Evolutionary conservation across 2,888 invertebrate species (phyloP).

Genomic region (Apotomis capreana): DNA sequence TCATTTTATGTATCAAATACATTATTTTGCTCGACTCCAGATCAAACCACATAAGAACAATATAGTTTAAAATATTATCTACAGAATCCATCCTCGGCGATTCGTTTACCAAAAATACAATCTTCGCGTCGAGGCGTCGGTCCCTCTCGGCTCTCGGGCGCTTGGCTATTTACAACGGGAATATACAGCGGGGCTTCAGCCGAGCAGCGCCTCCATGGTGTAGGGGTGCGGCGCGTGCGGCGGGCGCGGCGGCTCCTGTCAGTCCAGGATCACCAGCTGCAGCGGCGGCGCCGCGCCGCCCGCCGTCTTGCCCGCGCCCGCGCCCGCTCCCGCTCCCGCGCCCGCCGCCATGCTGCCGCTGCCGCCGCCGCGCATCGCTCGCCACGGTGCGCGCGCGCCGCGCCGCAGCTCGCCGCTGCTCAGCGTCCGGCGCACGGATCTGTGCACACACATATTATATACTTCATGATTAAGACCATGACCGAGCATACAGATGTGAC

Average conservation of each 20-base stretch:
- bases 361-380: constrained; percentile 47
- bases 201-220: constrained; percentile 86
- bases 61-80: constrained; percentile 83
- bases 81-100: constrained; percentile 82
- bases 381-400: constrained; percentile 65
- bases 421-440: constrained; percentile 92
- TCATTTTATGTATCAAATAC: constrained; percentile 84
- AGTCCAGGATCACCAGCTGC: constrained; percentile 90
- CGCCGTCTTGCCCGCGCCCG: constrained; percentile 33
- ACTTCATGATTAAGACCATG: no score
- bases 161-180: constrained; percentile 68
- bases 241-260: constrained; percentile 81
- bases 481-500: no score
- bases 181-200: constrained; percentile 68
- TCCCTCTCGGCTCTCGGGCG: constrained; percentile 41
- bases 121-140: constrained; percentile 62
- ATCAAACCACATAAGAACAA: constrained; percentile 83
- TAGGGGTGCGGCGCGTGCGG: constrained; percentile 82
- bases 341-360: constrained; percentile 84
- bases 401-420: constrained; percentile 88
- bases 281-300: constrained; percentile 70
- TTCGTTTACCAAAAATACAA: constrained; percentile 82
- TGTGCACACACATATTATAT: constrained; percentile 58
- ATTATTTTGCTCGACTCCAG: constrained; percentile 82
- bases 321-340: constrained; percentile 43